Base-by-base conservation (phyloP, 2,797 vertebrate species). In the Girardinus metallicus region DNA sequence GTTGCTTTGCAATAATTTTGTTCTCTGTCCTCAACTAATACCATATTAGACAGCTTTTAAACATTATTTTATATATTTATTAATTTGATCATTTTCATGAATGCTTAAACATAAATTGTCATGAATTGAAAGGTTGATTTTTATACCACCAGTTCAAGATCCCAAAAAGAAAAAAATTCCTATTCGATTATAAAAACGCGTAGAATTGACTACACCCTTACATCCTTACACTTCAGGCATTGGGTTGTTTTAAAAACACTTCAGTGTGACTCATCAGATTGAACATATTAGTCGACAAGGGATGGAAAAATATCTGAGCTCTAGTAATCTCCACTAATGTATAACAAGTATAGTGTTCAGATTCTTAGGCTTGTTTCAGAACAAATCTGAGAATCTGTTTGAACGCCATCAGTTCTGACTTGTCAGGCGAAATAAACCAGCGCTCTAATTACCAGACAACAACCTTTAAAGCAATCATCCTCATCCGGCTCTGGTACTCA, bases 401-500 rank as follows among this genome's bases (percentile, higher is more conserved):
- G 57, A 84, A 16, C 60, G 53, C 75, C 7, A 79, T 80, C 26
- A 26, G 5, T 36, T 29, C 73, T 29, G 57, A 86, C 82, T 81
- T 75, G 49, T 85, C 71, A 81, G 72, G 81, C 85, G 85, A 80
- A 74, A 74, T 86, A 90, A 93, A 91, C 88, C 82, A 83, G 78
- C 7, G 2, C 60, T 34, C 74, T 89, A 88, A 94, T 88, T 91
- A 87, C 78, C 83, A 86, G 81, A 88, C 85, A 85, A 68, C 79
- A 87, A 79, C 81, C 89, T 79, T 84, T 83, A 86, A 92, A 87
- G 91, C 93, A 93, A 90, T 88, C 76, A 83, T 77, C 82, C 84
- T 85, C 71, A 87, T 92, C 85, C 91, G 84, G 89, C 51, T 86
- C 93, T 94, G 92, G 79, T 91, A 83, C 82, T 92, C 87, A 87